phyloP scores from a whole-genome alignment of 2,113 vertebrate species.

The Hippocampus guttulatus region DNA sequence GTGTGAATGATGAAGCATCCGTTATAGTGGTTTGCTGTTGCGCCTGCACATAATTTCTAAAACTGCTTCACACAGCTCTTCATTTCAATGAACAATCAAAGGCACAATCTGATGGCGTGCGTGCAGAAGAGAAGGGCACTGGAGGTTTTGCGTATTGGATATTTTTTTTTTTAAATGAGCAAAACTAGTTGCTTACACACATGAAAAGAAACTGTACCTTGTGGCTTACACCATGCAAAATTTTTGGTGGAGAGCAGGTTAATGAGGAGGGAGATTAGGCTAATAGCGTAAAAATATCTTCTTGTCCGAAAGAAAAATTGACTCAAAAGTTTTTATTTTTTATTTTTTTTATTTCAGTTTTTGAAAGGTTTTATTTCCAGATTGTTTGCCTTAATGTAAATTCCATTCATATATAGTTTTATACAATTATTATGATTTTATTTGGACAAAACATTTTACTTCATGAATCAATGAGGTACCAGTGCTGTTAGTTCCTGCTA shows the following conservation, averaged over 20 bases:
- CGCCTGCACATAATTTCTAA: background rate
- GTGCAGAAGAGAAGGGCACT: background rate
- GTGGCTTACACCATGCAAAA: background rate
- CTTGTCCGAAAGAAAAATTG: background rate
- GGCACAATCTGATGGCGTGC: background rate
- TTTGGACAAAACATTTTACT: background rate
- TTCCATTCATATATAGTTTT: too few species aligned
- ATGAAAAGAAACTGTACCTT: background rate
- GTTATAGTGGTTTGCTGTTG: background rate
- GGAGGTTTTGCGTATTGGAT: background rate
- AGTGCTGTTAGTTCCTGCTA: too few species aligned
- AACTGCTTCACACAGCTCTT: background rate
- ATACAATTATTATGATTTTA: too few species aligned
- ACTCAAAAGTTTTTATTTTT: background rate
- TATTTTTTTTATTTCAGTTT: background rate
- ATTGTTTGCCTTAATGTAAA: too few species aligned
- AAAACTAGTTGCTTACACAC: background rate
- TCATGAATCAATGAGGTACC: too few species aligned
- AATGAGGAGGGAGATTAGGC: constrained; percentile 23
- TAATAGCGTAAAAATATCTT: constrained; percentile 28
- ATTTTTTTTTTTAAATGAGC: background rate
- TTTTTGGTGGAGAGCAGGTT: constrained; percentile 22
- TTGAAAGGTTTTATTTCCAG: too few species aligned
- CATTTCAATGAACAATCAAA: background rate
- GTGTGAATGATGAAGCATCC: background rate